Evolutionary conservation across 2,113 vertebrate genomes (phyloP).

Genomic region (Enhydra lutris): DNA sequence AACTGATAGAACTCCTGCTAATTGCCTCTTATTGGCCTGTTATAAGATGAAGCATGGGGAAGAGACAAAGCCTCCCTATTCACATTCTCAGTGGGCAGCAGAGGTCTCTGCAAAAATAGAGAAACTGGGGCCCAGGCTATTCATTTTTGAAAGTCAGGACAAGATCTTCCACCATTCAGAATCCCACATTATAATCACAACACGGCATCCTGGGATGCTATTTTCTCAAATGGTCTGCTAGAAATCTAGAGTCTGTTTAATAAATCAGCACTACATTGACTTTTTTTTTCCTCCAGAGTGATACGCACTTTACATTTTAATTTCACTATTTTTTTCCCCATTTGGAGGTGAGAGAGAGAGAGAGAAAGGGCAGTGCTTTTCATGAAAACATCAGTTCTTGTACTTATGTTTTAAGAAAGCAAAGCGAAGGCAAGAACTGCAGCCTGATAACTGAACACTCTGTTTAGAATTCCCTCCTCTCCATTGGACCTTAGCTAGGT

Average conservation of each 20-base stretch:
- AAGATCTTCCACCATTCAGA: conserved; percentile 27
- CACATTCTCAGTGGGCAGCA: conserved; percentile 52
- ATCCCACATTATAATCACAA: background rate
- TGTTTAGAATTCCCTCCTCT: conserved; percentile 66
- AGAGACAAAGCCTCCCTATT: conserved; percentile 67
- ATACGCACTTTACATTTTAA: conserved; percentile 30
- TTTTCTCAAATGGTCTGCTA: conserved; percentile 37
- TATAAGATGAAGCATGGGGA: conserved; percentile 45
- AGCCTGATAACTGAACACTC: conserved; percentile 77
- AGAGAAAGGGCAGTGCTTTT: conserved; percentile 3
- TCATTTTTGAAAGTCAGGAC: conserved; percentile 50
- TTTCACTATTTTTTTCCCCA: conserved; percentile 20
- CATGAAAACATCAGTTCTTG: conserved; percentile 52
- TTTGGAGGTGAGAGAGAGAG: background rate
- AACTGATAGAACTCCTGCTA: conserved; percentile 42
- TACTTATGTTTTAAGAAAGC: conserved; percentile 61
- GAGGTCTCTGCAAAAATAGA: conserved; percentile 55
- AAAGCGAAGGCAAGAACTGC: conserved; percentile 21
- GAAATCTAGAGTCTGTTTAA: conserved; percentile 38
- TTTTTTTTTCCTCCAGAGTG: conserved; percentile 43
- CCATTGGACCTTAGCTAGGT: conserved; percentile 69
- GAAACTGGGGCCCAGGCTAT: conserved; percentile 8
- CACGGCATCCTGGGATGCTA: conserved; percentile 7
- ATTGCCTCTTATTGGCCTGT: conserved; percentile 64
- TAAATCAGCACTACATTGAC: conserved; percentile 5